Evolutionary conservation across 2,888 invertebrate species (phyloP), one percentile per base, ranked within the genome.

Genomic region (Cotesia congregata): DNA sequence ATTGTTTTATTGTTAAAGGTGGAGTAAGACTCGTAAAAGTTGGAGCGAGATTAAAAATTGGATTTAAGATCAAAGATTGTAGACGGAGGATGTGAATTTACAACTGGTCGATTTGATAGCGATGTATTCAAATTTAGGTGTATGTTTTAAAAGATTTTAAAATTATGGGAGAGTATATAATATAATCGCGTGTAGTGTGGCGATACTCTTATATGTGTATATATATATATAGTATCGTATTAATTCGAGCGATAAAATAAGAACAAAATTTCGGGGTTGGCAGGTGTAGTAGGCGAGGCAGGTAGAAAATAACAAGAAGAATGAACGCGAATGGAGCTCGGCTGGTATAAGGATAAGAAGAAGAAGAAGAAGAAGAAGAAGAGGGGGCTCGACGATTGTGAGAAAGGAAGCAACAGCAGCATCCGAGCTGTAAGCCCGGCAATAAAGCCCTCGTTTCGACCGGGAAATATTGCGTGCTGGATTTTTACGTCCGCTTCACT

Each of bases 331-430:
- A 9, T 40, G 60, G 17, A 72, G 67, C 40, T 74, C 30, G 30
- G 30, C 30, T 30, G 30, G 30, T n/a, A n/a, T n/a, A n/a, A n/a
- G n/a, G n/a, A n/a, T n/a, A n/a, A 30, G 2, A 30, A 72, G 72
- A 70, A 75, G 75, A 39, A 77, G 72, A 69, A 30, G 2, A 30
- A 72, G 72, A 70, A 75, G 75, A 39, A 77, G 72, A 69, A 75
- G 79, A 80, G 67, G 80, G 77, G 83, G 83, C 84, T 85, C 86
- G 41, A 41, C 70, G 75, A 75, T 75, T 75, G 75, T 75, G 88
- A 88, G 88, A 87, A 88, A 87, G 88, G 87, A 88, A 87, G 86
- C 69, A 77, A 73, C 87, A 85, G 86, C 86, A 86, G 86, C 86
- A 86, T 86, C 87, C 86, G 85, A 86, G 83, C 82, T 82, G 78